Conservation (phyloP, 1,140 invertebrate species). For the Macrostomum lignano region DNA sequence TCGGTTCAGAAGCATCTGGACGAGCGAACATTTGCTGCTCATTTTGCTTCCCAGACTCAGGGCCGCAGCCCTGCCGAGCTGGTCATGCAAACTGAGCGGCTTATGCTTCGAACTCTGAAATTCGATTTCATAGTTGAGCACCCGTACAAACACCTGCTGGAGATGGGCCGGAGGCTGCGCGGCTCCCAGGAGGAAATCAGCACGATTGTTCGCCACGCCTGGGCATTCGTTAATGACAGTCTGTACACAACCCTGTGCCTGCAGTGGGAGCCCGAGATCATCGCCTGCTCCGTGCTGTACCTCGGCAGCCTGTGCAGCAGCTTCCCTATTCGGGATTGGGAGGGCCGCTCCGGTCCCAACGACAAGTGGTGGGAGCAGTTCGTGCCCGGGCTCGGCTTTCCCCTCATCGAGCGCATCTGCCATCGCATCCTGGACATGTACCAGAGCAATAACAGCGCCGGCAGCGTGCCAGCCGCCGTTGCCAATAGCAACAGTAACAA, state of each 20-base stretch:
- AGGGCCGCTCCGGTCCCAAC: neutral
- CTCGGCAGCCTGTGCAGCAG: slow-evolving; percentile 1
- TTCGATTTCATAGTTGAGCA: slow-evolving; percentile 94
- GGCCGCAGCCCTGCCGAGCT: no score
- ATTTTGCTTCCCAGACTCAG: no score
- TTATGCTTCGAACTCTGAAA: slow-evolving; percentile 84
- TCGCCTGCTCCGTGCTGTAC: slow-evolving; percentile 6
- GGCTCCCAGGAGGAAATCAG: slow-evolving; percentile 64
- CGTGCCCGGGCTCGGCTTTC: neutral
- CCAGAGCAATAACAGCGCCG: no score
- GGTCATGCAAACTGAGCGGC: slow-evolving; percentile 85
- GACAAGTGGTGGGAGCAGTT: slow-evolving; percentile 6
- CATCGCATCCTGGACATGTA: slow-evolving; percentile 6
- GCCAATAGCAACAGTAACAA: no score
- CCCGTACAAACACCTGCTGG: slow-evolving; percentile 70
- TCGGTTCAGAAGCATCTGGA: slow-evolving; percentile 49
- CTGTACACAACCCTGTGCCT: slow-evolving; percentile 76
- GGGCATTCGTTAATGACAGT: slow-evolving; percentile 97
- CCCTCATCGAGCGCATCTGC: slow-evolving; percentile 5
- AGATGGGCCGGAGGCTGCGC: slow-evolving; percentile 72
- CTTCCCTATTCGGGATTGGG: slow-evolving; percentile 1
- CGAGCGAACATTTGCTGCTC: no score
- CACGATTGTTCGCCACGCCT: slow-evolving; percentile 95
- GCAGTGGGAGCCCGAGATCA: slow-evolving; percentile 96
- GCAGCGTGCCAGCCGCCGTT: no score